phyloP scores from a whole-genome alignment of 2,888 invertebrate genomes.

The Drosophila tripunctata region DNA sequence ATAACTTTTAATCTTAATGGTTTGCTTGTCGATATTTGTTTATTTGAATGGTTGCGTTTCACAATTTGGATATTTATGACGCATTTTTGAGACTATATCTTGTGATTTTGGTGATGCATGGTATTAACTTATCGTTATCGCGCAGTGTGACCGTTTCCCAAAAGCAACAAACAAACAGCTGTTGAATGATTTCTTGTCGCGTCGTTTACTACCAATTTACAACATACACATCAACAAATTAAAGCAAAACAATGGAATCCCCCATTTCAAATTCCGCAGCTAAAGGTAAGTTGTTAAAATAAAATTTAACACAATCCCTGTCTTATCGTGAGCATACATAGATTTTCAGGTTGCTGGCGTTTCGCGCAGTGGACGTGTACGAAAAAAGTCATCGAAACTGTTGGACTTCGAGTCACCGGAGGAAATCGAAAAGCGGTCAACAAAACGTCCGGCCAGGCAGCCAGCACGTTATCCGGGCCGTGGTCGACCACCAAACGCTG shows the following conservation, averaged over 20 bases:
- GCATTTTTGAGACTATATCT: no score
- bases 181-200: conserved; percentile 36
- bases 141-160: conserved; percentile 12
- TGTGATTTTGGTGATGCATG: no score
- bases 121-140: neutral
- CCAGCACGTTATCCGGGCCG: conserved; percentile 56
- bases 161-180: conserved; percentile 38
- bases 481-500: conserved; percentile 60
- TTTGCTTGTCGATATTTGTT: neutral
- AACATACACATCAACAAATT: conserved; percentile 29
- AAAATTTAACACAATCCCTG: neutral
- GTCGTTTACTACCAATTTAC: conserved; percentile 50
- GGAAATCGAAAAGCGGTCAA: conserved; percentile 87
- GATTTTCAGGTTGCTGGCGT: conserved; percentile 94
- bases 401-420: conserved; percentile 97
- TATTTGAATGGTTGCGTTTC: no score
- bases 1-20: neutral
- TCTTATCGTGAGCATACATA: conserved; percentile 74
- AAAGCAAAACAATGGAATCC: conserved; percentile 47
- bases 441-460: conserved; percentile 46
- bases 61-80: neutral
- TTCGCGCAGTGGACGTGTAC: conserved; percentile 94
- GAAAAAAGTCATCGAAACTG: conserved; percentile 97
- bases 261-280: conserved; percentile 21
- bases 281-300: conserved; percentile 29